Conservation (phyloP, 1,140 invertebrate genomes). For the Danaus plexippus region DNA sequence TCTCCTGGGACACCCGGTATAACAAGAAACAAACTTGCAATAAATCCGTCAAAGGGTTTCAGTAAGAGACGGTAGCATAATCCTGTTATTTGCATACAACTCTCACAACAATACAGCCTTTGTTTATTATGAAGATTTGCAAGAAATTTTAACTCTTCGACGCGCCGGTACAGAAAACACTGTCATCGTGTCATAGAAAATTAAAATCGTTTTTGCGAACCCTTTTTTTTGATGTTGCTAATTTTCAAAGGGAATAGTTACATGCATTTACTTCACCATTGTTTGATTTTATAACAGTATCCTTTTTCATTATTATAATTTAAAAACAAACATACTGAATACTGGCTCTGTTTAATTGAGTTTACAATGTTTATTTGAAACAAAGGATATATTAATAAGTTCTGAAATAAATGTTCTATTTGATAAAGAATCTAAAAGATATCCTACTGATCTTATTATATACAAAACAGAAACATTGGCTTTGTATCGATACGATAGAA, state of each 20-base stretch:
- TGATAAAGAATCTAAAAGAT: slow-evolving; percentile 5
- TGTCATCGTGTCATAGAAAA: slow-evolving; percentile 20
- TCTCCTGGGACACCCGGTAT: slow-evolving; percentile 29
- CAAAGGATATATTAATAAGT: too few species aligned
- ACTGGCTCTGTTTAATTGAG: too few species aligned
- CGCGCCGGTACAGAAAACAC: slow-evolving; percentile 37
- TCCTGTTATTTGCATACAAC: slow-evolving; percentile 66
- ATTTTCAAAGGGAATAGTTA: neutral
- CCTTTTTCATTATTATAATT: too few species aligned
- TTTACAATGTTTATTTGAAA: too few species aligned
- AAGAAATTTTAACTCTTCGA: slow-evolving; percentile 53
- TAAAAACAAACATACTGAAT: too few species aligned
- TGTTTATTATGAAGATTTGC: slow-evolving; percentile 39
- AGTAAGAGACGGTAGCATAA: slow-evolving; percentile 48
- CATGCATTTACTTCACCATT: neutral
- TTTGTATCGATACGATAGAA: slow-evolving; percentile 57
- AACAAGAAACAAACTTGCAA: slow-evolving; percentile 34
- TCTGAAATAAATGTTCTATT: too few species aligned
- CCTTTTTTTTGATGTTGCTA: slow-evolving; percentile 6
- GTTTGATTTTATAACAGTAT: slow-evolving; percentile 3
- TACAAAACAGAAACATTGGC: slow-evolving; percentile 38
- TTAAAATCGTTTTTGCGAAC: slow-evolving; percentile 24
- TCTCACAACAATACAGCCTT: slow-evolving; percentile 39
- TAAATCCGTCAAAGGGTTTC: slow-evolving; percentile 34
- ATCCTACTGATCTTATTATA: slow-evolving; percentile 25